A percentile compares a stretch with the other conserved stretches of the same genome.
phyloP scores from a whole-genome alignment of 2,888 invertebrate species.

The Uropetala carovei region DNA sequence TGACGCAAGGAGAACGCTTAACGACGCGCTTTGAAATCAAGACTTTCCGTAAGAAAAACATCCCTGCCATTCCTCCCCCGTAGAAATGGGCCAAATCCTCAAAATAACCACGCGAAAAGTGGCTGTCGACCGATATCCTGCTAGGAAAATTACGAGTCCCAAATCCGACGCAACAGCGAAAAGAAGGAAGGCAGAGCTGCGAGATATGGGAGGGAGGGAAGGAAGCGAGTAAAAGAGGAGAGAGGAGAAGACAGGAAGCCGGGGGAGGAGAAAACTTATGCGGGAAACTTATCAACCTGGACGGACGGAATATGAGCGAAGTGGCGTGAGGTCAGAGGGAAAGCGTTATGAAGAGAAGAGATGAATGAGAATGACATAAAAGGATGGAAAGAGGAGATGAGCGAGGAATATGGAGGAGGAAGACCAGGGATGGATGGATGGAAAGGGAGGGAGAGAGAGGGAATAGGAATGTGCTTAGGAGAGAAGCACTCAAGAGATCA shows the following conservation, averaged over 20 bases:
- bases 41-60: too few relatives aligned
- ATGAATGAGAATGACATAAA: too few relatives aligned
- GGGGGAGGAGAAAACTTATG: not conserved
- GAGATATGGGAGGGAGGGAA: not conserved
- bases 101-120: constrained; percentile 4
- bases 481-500: not conserved
- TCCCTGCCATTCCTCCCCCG: too few relatives aligned
- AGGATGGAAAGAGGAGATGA: too few relatives aligned
- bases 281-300: too few relatives aligned
- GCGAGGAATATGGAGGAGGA: too few relatives aligned
- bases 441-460: not conserved
- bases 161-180: not conserved
- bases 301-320: too few relatives aligned
- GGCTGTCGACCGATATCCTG: constrained; percentile 2
- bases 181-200: not conserved
- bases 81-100: not conserved
- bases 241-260: not conserved
- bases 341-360: too few relatives aligned
- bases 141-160: not conserved
- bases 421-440: too few relatives aligned
- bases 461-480: not conserved
- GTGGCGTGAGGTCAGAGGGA: too few relatives aligned
- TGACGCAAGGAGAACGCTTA: too few relatives aligned
- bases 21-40: too few relatives aligned
- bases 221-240: not conserved